Percentiles rank a stretch among this genome's conserved stretches.
These are phyloP conservation scores for Eptesicus fuscus DNA, from an alignment of 2,113 vertebrate species.

Conservation along the genomic window DNA sequence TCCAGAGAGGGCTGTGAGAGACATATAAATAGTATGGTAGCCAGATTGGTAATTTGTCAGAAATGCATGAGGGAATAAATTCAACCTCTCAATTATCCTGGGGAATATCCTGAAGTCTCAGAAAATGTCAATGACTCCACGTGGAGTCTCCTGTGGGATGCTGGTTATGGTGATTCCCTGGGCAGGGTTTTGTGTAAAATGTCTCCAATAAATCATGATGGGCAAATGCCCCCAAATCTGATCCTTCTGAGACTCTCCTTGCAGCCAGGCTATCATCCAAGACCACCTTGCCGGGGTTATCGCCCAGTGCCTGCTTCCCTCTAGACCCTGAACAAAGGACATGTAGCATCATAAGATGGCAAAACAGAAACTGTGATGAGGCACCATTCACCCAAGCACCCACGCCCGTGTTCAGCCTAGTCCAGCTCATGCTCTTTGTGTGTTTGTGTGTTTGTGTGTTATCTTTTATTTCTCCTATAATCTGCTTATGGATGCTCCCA, in stretches of 20 bases:
- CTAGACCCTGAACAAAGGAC: background rate
- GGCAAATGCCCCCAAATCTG: background rate
- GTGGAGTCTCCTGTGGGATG: background rate
- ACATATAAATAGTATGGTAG: background rate
- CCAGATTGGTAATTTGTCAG: background rate
- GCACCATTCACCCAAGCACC: accelerated
- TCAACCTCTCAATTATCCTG: background rate
- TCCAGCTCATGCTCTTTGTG: accelerated
- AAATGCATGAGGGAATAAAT: background rate
- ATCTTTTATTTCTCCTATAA: background rate
- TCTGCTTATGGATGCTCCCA: background rate
- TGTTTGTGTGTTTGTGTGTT: background rate
- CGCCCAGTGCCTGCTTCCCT: background rate
- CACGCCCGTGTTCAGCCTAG: accelerated
- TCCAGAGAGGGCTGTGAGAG: background rate
- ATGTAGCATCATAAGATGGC: accelerated
- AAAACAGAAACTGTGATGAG: accelerated
- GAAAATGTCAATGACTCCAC: accelerated
- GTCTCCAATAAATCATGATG: background rate
- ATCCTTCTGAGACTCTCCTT: background rate
- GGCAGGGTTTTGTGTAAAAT: background rate
- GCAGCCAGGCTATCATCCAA: accelerated
- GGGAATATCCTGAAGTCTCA: background rate
- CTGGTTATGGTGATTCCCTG: background rate
- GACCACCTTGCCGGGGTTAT: too few relatives aligned